Conservation (phyloP, 1,140 invertebrate genomes). For the Neoseiulus cucumeris region DNA sequence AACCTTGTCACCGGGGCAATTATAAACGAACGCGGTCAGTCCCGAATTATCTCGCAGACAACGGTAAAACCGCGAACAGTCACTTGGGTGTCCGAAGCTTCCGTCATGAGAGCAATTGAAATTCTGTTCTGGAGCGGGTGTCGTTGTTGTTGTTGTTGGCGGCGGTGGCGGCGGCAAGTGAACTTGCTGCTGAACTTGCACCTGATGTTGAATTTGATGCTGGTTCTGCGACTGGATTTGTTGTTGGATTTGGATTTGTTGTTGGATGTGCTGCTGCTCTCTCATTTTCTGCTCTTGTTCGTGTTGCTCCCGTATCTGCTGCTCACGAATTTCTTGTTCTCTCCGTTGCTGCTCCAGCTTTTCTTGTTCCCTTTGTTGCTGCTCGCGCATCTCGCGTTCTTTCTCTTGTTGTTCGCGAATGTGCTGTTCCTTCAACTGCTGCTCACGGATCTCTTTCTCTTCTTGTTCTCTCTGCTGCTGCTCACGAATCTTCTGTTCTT, state of each 20-base stretch:
- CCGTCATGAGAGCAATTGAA: conserved; percentile 53
- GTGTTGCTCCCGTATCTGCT: too few species aligned
- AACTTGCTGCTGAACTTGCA: too few species aligned
- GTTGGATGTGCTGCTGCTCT: too few species aligned
- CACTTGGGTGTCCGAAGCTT: conserved; percentile 53
- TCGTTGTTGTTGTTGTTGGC: background rate
- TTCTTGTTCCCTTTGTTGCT: background rate
- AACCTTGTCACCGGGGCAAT: background rate
- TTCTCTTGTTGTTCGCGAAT: too few species aligned
- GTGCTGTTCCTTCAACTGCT: background rate
- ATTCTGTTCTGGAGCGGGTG: conserved; percentile 22
- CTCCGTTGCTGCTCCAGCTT: too few species aligned
- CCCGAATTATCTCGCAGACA: conserved; percentile 28
- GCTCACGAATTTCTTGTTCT: too few species aligned
- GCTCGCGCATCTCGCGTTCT: background rate
- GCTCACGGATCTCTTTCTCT: background rate
- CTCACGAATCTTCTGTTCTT: conserved; percentile 10
- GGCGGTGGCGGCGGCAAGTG: too few species aligned
- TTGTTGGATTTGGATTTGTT: too few species aligned
- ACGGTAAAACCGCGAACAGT: conserved; percentile 56
- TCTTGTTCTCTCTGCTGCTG: background rate
- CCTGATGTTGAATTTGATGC: too few species aligned
- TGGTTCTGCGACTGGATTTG: too few species aligned
- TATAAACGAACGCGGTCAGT: background rate
- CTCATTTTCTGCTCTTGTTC: too few species aligned